These are phyloP conservation scores for Ericerus pela DNA, from an alignment of 1,140 invertebrate species.

Conservation along the genomic window DNA sequence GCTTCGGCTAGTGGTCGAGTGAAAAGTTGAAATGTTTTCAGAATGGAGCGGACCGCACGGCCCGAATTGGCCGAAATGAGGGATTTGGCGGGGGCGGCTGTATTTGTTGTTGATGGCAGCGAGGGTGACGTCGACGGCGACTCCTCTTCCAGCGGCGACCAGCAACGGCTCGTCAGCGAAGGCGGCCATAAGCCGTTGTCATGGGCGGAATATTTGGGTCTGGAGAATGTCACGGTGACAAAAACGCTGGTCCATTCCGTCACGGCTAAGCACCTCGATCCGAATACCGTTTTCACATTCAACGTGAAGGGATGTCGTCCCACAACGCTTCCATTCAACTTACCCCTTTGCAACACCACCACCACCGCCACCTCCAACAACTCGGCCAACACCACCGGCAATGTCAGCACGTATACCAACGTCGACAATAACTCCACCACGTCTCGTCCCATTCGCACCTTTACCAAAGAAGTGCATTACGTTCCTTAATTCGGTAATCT, in stretches of 20 bases:
- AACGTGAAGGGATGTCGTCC: constrained; percentile 21
- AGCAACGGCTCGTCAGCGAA: too few species aligned
- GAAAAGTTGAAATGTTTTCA: too few species aligned
- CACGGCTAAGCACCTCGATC: background rate
- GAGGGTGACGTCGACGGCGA: too few species aligned
- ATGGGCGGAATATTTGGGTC: constrained; percentile 1
- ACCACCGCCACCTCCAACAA: background rate
- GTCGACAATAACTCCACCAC: too few species aligned
- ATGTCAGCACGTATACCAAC: too few species aligned
- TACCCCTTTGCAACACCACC: constrained; percentile 16
- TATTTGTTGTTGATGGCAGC: too few species aligned
- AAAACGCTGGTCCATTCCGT: background rate
- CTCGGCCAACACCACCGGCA: background rate
- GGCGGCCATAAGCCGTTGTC: background rate
- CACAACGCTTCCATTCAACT: constrained; percentile 20
- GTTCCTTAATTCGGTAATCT: constrained; percentile 3
- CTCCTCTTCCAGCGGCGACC: too few species aligned
- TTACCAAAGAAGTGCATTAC: constrained; percentile 5
- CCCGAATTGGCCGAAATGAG: too few species aligned
- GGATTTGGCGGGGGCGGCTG: too few species aligned
- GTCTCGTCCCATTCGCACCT: background rate
- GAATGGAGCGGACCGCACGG: too few species aligned
- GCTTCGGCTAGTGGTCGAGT: too few species aligned
- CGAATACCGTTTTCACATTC: constrained; percentile 21
- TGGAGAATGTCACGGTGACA: constrained; percentile 1